A percentile compares a stretch with the other conserved stretches of the same genome.
phyloP scores from a whole-genome alignment of 92 coral and sea anemone genomes.

The Zoanthus gigantus region DNA sequence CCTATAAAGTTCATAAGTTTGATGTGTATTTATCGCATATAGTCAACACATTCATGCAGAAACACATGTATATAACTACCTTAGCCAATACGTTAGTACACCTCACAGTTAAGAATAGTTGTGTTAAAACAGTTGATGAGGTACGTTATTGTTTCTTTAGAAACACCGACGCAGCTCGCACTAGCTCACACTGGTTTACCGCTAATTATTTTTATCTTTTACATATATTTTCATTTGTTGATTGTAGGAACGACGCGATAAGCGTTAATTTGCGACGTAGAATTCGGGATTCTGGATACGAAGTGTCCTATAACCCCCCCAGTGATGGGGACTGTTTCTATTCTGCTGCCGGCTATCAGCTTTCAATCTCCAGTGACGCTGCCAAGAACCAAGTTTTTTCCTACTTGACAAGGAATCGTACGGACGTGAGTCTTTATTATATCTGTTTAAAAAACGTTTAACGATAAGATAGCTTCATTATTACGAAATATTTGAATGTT shows the following conservation, averaged over 20 bases:
- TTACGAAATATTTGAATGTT: neutral
- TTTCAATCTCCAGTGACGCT: constrained; percentile 19
- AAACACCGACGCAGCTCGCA: too few relatives aligned
- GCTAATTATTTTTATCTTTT: too few relatives aligned
- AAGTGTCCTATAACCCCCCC: constrained; percentile 45
- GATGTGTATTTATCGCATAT: constrained; percentile 4
- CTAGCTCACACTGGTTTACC: too few relatives aligned
- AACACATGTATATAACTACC: constrained; percentile 13
- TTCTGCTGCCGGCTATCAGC: constrained; percentile 48
- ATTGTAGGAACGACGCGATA: neutral
- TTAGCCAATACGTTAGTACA: neutral
- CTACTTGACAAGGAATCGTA: constrained; percentile 41
- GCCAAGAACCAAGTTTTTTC: constrained; percentile 46
- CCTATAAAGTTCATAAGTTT: neutral
- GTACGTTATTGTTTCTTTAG: neutral
- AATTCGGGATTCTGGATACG: constrained; percentile 36
- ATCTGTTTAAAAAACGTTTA: constrained; percentile 14
- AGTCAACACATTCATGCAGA: neutral
- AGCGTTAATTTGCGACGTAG: constrained; percentile 20
- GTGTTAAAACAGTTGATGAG: constrained; percentile 13
- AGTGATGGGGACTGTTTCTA: constrained; percentile 53
- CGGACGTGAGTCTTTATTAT: constrained; percentile 12
- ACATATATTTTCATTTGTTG: neutral
- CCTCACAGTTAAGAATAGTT: constrained; percentile 18
- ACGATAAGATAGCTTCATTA: neutral